Percentiles rank a stretch among this genome's conserved stretches.
Evolutionary conservation across 2,888 invertebrate genomes (phyloP).

Genomic region (Agrochola litura): DNA sequence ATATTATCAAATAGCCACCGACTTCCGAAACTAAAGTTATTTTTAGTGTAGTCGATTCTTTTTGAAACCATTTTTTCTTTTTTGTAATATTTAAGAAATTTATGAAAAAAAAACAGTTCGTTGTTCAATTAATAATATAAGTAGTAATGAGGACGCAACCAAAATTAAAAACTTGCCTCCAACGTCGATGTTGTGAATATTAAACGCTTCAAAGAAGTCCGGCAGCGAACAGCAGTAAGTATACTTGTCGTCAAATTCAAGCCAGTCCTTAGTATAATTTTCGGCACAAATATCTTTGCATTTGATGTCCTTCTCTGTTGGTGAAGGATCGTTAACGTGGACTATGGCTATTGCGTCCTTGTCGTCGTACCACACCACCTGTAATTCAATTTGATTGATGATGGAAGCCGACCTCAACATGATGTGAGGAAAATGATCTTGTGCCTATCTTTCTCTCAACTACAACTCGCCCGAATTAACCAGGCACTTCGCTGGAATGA

Average conservation of each 20-base stretch:
- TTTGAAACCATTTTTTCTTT: neutral
- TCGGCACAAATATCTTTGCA: slow-evolving; percentile 41
- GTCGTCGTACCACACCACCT: slow-evolving; percentile 49
- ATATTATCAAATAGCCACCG: too few relatives aligned
- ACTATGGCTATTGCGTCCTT: slow-evolving; percentile 52
- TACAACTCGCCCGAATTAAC: neutral
- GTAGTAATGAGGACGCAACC: neutral
- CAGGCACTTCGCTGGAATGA: neutral
- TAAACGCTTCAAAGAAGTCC: slow-evolving; percentile 52
- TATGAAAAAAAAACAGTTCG: too few relatives aligned
- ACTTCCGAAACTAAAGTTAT: neutral
- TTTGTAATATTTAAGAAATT: too few relatives aligned
- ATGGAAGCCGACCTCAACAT: neutral
- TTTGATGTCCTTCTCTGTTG: slow-evolving; percentile 56
- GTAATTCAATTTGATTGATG: neutral
- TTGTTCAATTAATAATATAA: neutral
- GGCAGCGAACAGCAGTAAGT: slow-evolving; percentile 61
- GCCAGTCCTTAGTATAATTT: slow-evolving; percentile 29
- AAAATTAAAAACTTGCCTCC: slow-evolving; percentile 44
- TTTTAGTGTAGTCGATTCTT: neutral
- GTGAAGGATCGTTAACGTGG: slow-evolving; percentile 58
- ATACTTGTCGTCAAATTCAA: slow-evolving; percentile 21
- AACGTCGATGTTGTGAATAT: slow-evolving; percentile 19
- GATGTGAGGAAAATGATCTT: neutral
- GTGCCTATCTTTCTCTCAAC: neutral